phyloP scores from a whole-genome alignment of 1,140 invertebrate species.

The Hyposmocoma kahamanoa region DNA sequence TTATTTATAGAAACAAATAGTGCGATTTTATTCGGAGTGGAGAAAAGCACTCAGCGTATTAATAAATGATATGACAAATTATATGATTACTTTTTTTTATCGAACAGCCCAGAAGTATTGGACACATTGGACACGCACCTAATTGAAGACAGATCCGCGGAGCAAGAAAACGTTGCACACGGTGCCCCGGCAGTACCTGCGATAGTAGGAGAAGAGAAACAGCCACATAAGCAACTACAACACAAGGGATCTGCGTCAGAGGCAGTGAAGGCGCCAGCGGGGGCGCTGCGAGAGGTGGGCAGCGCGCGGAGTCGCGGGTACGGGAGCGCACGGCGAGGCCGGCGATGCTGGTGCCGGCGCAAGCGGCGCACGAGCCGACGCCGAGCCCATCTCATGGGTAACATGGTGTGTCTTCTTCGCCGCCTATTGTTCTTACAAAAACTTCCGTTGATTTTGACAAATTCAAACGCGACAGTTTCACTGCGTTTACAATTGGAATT shows the following conservation, averaged over 20 bases:
- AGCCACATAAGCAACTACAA: too few species aligned
- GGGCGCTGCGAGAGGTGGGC: conserved; percentile 39
- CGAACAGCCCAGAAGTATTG: too few species aligned
- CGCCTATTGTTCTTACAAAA: conserved; percentile 44
- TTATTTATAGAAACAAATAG: too few species aligned
- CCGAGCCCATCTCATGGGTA: conserved; percentile 62
- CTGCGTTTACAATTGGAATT: too few species aligned
- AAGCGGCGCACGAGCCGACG: conserved; percentile 54
- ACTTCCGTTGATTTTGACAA: too few species aligned
- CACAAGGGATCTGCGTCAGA: conserved; percentile 13
- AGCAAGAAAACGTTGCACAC: conserved; percentile 17
- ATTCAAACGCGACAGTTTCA: too few species aligned
- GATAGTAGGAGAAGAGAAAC: conserved; percentile 2
- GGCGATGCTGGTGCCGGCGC: conserved; percentile 60
- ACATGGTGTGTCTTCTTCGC: conserved; percentile 63
- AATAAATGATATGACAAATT: too few species aligned
- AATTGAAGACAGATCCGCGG: conserved; percentile 54
- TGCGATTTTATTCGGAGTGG: too few species aligned
- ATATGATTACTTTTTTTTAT: too few species aligned
- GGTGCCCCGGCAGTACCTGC: conserved; percentile 19
- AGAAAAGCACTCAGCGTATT: too few species aligned
- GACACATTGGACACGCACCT: conserved; percentile 48
- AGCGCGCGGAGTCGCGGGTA: conserved; percentile 50
- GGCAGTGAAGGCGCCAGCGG: conserved; percentile 11
- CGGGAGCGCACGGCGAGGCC: conserved; percentile 36